Evolutionary conservation across 2,797 vertebrate genomes (phyloP).

Genomic region (Takifugu rubripes): DNA sequence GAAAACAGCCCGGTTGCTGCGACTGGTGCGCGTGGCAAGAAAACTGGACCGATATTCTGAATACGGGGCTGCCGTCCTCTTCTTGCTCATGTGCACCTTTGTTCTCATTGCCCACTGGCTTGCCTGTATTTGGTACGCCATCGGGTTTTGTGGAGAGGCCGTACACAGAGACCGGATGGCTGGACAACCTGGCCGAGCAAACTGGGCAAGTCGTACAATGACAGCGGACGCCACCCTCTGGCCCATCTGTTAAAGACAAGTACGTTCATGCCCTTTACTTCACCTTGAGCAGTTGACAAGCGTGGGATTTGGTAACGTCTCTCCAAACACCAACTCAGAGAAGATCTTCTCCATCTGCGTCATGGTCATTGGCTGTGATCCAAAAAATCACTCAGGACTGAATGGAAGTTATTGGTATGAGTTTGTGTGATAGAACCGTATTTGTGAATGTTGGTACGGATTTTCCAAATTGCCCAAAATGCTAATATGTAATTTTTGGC

Average conservation of each 20-base stretch:
- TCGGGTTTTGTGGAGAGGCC: slow-evolving; percentile 94
- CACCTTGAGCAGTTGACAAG: slow-evolving; percentile 98
- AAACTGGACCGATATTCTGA: slow-evolving; percentile 97
- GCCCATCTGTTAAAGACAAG: slow-evolving; percentile 94
- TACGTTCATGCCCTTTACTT: slow-evolving; percentile 97
- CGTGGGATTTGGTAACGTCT: slow-evolving; percentile 95
- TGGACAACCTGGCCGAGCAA: slow-evolving; percentile 94
- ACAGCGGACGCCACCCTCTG: slow-evolving; percentile 84
- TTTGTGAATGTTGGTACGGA: neutral
- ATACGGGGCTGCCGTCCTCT: slow-evolving; percentile 91
- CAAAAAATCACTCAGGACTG: slow-evolving; percentile 2
- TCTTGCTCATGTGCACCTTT: slow-evolving; percentile 98
- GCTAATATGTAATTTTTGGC: no score
- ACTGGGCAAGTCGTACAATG: slow-evolving; percentile 91
- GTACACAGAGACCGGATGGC: slow-evolving; percentile 94
- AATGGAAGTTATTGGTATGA: neutral
- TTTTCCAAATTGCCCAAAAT: no score
- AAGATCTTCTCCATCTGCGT: slow-evolving; percentile 99
- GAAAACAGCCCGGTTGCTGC: slow-evolving; percentile 91
- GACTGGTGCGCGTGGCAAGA: slow-evolving; percentile 92
- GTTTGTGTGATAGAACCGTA: neutral
- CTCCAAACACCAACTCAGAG: slow-evolving; percentile 97
- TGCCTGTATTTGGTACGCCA: slow-evolving; percentile 98
- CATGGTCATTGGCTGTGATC: slow-evolving; percentile 98
- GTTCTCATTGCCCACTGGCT: slow-evolving; percentile 97